A percentile compares a stretch with the other conserved stretches of the same genome.
These are phyloP conservation scores for Tinea semifulvella DNA, from an alignment of 2,888 invertebrate species.

Conservation along the genomic window DNA sequence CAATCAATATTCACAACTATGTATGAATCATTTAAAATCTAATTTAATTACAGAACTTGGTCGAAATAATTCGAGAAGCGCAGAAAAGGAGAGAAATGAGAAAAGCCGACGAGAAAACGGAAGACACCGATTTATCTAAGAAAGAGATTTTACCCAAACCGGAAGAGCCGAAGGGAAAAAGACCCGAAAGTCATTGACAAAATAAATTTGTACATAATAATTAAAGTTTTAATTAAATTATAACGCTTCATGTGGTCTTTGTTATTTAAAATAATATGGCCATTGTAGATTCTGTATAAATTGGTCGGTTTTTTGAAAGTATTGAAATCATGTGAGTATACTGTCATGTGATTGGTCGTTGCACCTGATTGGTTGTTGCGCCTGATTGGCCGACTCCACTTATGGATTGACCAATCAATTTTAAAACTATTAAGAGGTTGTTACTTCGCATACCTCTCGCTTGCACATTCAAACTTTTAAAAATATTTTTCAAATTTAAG, in stretches of 20 bases:
- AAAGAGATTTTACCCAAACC: constrained; percentile 40
- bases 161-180: constrained; percentile 32
- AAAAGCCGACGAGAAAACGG: constrained; percentile 36
- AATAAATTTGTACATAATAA: constrained; percentile 17
- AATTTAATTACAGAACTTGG: constrained; percentile 40
- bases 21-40: neutral
- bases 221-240: neutral
- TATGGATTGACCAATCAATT: too few relatives aligned
- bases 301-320: too few relatives aligned
- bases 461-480: too few relatives aligned
- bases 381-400: too few relatives aligned
- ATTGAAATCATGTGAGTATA: neutral
- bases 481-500: too few relatives aligned
- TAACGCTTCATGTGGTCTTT: neutral
- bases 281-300: too few relatives aligned
- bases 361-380: too few relatives aligned
- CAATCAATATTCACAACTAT: neutral
- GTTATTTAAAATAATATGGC: constrained; percentile 7
- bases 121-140: constrained; percentile 31
- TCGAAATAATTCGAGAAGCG: constrained; percentile 54
- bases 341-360: neutral
- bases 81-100: constrained; percentile 50
- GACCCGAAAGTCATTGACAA: constrained; percentile 46
- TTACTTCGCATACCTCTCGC: too few relatives aligned
- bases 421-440: too few relatives aligned